These are phyloP conservation scores for Mylabris phalerata DNA, from an alignment of 1,140 invertebrate genomes.

Conservation along the genomic window DNA sequence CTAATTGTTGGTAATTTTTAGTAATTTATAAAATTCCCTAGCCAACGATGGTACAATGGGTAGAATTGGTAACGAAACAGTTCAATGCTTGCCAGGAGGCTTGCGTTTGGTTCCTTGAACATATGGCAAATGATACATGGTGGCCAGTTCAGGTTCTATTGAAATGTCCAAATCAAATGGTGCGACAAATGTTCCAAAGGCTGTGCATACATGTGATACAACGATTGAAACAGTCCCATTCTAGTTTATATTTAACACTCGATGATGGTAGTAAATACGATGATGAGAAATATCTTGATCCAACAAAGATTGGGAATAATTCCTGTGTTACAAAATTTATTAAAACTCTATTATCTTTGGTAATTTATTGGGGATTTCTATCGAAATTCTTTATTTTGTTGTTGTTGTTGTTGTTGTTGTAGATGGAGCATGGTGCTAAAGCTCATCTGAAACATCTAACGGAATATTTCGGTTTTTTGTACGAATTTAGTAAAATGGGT, in stretches of 20 bases:
- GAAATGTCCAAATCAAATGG: slow-evolving; percentile 93
- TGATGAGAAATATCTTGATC: slow-evolving; percentile 54
- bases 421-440: slow-evolving; percentile 83
- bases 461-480: slow-evolving; percentile 86
- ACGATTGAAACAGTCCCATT: slow-evolving; percentile 65
- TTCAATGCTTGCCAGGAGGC: slow-evolving; percentile 86
- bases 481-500: slow-evolving; percentile 92
- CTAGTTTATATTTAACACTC: slow-evolving; percentile 63
- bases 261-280: slow-evolving; percentile 45
- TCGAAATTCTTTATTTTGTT: neutral
- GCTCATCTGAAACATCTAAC: slow-evolving; percentile 80
- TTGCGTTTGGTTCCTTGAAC: slow-evolving; percentile 87
- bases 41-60: slow-evolving; percentile 95
- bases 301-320: slow-evolving; percentile 64
- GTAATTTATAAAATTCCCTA: slow-evolving; percentile 37
- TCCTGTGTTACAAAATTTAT: slow-evolving; percentile 91
- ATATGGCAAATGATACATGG: slow-evolving; percentile 88
- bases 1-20: neutral
- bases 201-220: slow-evolving; percentile 91
- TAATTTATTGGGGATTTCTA: slow-evolving; percentile 38
- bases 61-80: slow-evolving; percentile 89
- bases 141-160: slow-evolving; percentile 89
- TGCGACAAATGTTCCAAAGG: slow-evolving; percentile 88
- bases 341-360: slow-evolving; percentile 77
- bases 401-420: slow-evolving; percentile 11